phyloP scores from a whole-genome alignment of 92 coral and sea anemone species.

The Galaxea fascicularis region DNA sequence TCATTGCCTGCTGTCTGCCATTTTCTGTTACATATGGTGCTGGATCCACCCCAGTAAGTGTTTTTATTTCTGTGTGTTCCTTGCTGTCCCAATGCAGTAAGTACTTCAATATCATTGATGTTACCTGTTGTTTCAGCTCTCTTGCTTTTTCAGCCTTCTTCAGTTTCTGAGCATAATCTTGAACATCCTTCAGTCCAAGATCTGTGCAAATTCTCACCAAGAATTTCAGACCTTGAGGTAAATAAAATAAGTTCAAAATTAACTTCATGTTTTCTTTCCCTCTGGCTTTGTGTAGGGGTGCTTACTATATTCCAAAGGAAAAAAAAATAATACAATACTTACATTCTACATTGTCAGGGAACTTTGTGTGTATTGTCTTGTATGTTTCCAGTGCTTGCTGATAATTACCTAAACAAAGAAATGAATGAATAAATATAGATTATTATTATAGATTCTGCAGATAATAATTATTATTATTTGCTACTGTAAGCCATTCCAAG shows the following conservation, averaged over 20 bases:
- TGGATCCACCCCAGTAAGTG: background rate
- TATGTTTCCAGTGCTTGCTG: slow-evolving; percentile 98
- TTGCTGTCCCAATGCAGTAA: background rate
- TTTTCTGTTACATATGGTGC: too few species aligned
- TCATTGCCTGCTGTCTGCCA: too few species aligned
- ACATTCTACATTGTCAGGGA: slow-evolving; percentile 98
- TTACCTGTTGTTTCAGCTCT: slow-evolving; percentile 95
- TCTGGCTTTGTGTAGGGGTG: background rate
- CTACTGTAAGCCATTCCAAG: too few species aligned
- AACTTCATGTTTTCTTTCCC: background rate
- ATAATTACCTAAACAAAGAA: slow-evolving; percentile 80
- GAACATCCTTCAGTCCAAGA: slow-evolving; percentile 96
- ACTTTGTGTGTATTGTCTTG: slow-evolving; percentile 89
- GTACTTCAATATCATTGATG: background rate
- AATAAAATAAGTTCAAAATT: background rate
- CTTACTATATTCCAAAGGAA: too few species aligned
- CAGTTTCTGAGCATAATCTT: slow-evolving; percentile 96
- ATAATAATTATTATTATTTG: background rate
- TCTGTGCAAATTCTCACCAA: slow-evolving; percentile 98
- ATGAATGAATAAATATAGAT: background rate
- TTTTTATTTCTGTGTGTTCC: background rate
- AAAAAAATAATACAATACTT: slow-evolving; percentile 17
- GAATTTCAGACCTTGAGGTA: slow-evolving; percentile 89
- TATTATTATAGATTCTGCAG: background rate
- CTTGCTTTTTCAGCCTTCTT: slow-evolving; percentile 98